Conservation (phyloP, 2,888 invertebrate genomes). For the Troides helena region DNA sequence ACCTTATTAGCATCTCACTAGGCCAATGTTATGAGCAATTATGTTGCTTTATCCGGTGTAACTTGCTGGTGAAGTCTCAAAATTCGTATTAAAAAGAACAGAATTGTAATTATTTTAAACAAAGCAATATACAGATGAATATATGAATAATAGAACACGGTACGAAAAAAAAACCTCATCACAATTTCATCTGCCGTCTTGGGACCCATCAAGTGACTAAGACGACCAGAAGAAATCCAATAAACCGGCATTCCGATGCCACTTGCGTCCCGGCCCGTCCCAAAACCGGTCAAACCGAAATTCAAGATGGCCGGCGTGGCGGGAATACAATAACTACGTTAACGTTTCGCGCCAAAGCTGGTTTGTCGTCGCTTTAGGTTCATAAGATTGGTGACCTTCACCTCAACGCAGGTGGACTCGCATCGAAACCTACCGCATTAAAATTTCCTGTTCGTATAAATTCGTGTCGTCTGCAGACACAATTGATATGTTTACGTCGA, state of each 20-base stretch:
- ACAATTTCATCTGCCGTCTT: constrained; percentile 37
- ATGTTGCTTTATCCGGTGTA: too few relatives aligned
- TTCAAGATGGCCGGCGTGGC: constrained; percentile 67
- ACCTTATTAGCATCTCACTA: too few relatives aligned
- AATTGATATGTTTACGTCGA: constrained; percentile 2
- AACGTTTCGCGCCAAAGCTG: constrained; percentile 59
- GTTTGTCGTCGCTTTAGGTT: constrained; percentile 44
- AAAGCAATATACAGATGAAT: not conserved
- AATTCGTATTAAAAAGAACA: too few relatives aligned
- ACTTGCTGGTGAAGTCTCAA: too few relatives aligned
- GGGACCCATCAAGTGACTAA: constrained; percentile 25
- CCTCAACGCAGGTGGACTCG: constrained; percentile 72
- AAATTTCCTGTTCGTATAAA: constrained; percentile 29
- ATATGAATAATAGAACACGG: not conserved
- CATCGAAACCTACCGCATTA: constrained; percentile 48
- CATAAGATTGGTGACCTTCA: constrained; percentile 69
- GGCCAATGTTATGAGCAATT: too few relatives aligned
- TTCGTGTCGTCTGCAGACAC: constrained; percentile 9
- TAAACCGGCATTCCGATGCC: constrained; percentile 52
- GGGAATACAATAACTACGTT: constrained; percentile 62
- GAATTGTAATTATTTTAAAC: not conserved
- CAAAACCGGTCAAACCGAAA: constrained; percentile 66
- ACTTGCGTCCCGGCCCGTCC: constrained; percentile 38
- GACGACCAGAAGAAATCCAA: constrained; percentile 44
- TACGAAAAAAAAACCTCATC: constrained; percentile 19